Base-by-base conservation (phyloP, 2,113 vertebrate species). In the Eptesicus fuscus region DNA sequence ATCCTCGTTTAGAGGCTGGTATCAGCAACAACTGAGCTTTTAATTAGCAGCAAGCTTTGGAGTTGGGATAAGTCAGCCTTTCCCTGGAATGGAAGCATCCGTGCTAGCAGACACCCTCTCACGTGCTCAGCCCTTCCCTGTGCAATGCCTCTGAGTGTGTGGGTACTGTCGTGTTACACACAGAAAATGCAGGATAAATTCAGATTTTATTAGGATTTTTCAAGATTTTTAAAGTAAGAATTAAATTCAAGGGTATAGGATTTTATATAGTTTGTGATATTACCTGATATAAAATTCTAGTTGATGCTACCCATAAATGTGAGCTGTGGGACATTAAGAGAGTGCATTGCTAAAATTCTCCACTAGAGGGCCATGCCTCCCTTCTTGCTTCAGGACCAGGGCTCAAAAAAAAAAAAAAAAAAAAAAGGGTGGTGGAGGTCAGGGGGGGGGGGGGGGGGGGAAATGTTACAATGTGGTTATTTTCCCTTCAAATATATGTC, bases 331-430 rank as follows among this genome's bases (percentile, higher is more conserved):
- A 35, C 69, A 4, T 42, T 78, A 42, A 35, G 42, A 80, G 56
- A 8, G 11, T 23, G 74, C 59, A 44, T 67, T 91, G 23, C 51
- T 86, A n/a, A 82, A 47, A 12, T 76, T 80, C 3, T 35, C 96
- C 97, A 96, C 97, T 84, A 97, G 97, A 96, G 97, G 97, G 96
- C 94, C 2, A 28, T 59, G 30, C 74, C 20, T 91, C 74, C 90
- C 42, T n/a, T 83, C 37, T 69, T 49, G 70, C 25, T 5, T 74
- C 16, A 80, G 23, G 18, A 76, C 28, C 74, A 73, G 40, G 32
- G 0, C 32, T 93, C 32, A 49, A 88, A 90, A 78, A 28, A 67
- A 73, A 12, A 28, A 28, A 28, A 56, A 9, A 25, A 4, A 14
- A 17, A 56, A 9, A 25, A 4, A 14, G 5, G 59, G 59, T 61